phyloP scores from a whole-genome alignment of 2,113 vertebrate genomes.

The Lepus americanus region DNA sequence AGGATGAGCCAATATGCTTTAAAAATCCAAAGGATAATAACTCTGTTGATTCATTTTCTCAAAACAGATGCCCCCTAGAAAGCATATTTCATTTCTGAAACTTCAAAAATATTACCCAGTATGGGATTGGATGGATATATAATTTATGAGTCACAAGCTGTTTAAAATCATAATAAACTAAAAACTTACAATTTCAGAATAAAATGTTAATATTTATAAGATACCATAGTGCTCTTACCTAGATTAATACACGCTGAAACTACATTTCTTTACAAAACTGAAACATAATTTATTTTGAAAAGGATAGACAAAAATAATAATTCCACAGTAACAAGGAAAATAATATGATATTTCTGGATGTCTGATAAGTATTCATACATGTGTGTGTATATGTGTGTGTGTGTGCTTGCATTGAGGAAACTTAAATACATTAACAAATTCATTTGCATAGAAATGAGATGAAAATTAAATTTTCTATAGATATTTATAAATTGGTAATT shows the following conservation, averaged over 20 bases:
- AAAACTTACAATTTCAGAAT: slow-evolving; percentile 55
- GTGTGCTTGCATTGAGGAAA: background rate
- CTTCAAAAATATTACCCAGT: slow-evolving; percentile 69
- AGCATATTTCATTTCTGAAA: slow-evolving; percentile 74
- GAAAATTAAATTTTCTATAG: background rate
- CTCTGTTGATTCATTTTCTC: slow-evolving; percentile 57
- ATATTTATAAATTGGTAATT: background rate
- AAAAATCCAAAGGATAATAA: slow-evolving; percentile 75
- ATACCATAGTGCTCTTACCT: slow-evolving; percentile 42
- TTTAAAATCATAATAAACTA: slow-evolving; percentile 67
- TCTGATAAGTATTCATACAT: background rate
- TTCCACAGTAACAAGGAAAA: background rate
- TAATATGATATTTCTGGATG: background rate
- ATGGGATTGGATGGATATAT: slow-evolving; percentile 24
- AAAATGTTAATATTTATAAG: slow-evolving; percentile 79
- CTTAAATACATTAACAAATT: slow-evolving; percentile 33
- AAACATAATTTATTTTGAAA: slow-evolving; percentile 70
- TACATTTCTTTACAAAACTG: slow-evolving; percentile 38
- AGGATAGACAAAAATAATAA: slow-evolving; percentile 52
- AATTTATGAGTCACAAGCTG: slow-evolving; percentile 62
- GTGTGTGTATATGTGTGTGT: background rate
- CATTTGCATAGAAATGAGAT: slow-evolving; percentile 41
- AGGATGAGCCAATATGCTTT: slow-evolving; percentile 66
- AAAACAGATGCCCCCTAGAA: slow-evolving; percentile 69
- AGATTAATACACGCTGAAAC: slow-evolving; percentile 67